Evolutionary conservation across 2,888 invertebrate genomes (phyloP).

Genomic region (Steromphala cineraria): DNA sequence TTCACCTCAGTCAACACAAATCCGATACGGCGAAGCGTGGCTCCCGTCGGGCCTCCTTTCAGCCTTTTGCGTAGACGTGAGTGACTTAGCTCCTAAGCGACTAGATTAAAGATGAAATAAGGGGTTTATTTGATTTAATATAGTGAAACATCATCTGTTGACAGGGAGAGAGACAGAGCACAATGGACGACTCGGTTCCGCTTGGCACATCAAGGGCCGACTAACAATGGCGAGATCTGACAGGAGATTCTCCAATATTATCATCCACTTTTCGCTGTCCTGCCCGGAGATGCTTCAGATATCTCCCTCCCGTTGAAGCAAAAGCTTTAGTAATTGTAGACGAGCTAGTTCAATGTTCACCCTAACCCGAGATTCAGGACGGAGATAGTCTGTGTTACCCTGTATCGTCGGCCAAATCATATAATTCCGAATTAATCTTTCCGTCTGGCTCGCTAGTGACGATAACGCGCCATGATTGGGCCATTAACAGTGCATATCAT

Average conservation of each 20-base stretch:
- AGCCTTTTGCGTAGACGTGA: no score
- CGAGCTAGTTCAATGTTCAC: background rate
- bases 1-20: no score
- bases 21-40: no score
- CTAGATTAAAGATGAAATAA: constrained; percentile 6
- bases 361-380: background rate
- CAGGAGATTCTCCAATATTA: background rate
- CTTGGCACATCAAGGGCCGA: background rate
- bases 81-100: background rate
- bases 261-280: background rate
- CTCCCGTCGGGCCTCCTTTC: no score
- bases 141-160: background rate
- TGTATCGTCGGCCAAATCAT: background rate
- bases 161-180: background rate
- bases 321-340: background rate
- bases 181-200: background rate
- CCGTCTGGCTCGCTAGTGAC: background rate
- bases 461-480: background rate
- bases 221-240: background rate
- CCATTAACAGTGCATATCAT: background rate
- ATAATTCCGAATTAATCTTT: constrained; percentile 3
- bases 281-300: background rate
- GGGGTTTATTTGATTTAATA: constrained; percentile 8
- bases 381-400: background rate
- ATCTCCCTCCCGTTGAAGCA: background rate